A percentile compares a stretch with the other conserved stretches of the same genome.
These are phyloP conservation scores for Cloeon dipterum DNA, from an alignment of 2,888 invertebrate genomes.

Conservation along the genomic window DNA sequence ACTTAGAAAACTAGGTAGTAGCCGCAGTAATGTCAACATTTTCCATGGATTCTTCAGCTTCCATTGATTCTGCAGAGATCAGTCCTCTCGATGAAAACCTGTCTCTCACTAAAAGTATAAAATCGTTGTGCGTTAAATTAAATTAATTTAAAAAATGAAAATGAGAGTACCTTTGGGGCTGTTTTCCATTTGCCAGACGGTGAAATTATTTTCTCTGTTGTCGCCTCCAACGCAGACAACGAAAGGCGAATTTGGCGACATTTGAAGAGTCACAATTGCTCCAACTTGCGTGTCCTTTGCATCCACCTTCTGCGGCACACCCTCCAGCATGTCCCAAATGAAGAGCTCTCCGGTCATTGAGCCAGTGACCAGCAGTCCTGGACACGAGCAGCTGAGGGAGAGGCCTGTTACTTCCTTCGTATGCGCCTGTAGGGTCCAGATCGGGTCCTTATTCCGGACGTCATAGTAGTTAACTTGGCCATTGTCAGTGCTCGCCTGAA, in stretches of 20 bases:
- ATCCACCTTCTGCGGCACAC: slow-evolving; percentile 17
- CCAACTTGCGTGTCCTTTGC: slow-evolving; percentile 41
- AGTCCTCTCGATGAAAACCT: no score
- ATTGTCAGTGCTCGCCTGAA: slow-evolving; percentile 26
- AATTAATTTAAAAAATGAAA: no score
- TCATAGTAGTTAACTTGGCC: slow-evolving; percentile 51
- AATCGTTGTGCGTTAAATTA: no score
- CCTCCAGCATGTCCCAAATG: slow-evolving; percentile 45
- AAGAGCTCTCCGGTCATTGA: slow-evolving; percentile 64
- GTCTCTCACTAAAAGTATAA: no score
- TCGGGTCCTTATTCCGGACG: slow-evolving; percentile 34
- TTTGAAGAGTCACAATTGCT: slow-evolving; percentile 41
- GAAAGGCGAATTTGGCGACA: slow-evolving; percentile 62
- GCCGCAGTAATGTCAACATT: neutral
- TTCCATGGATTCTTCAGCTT: no score
- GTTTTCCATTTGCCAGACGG: slow-evolving; percentile 35
- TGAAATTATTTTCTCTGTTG: slow-evolving; percentile 49
- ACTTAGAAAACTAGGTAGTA: no score
- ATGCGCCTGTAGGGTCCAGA: slow-evolving; percentile 59
- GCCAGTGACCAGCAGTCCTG: slow-evolving; percentile 52
- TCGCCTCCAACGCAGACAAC: slow-evolving; percentile 69
- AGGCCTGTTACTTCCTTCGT: slow-evolving; percentile 61
- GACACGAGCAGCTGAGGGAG: slow-evolving; percentile 19
- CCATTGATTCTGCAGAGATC: no score
- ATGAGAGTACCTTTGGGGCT: slow-evolving; percentile 36